phyloP scores from a whole-genome alignment of 2,797 vertebrate species.

The Ataeniobius toweri region DNA sequence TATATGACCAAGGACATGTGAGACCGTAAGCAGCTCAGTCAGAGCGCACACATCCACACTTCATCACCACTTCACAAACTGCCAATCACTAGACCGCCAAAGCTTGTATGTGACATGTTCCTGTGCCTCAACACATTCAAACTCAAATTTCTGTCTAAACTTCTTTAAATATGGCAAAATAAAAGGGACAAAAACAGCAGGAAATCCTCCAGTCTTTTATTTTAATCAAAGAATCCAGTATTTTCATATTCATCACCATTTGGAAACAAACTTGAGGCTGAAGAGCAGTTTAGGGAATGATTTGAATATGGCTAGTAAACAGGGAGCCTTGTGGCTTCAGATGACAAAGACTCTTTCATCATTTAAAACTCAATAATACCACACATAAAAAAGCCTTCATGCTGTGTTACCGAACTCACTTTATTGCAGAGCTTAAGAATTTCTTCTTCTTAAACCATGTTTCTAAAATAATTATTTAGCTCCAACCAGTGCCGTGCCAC shows the following conservation, averaged over 20 bases:
- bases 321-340: neutral
- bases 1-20: constrained; percentile 29
- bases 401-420: neutral
- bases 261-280: neutral
- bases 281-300: neutral
- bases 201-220: neutral
- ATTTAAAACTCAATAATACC: neutral
- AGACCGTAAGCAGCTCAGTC: constrained; percentile 12
- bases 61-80: neutral
- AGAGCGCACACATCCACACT: neutral
- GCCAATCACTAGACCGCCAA: neutral
- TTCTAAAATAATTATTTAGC: neutral
- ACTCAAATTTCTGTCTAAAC: neutral
- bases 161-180: neutral
- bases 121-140: neutral
- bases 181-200: neutral
- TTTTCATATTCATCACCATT: neutral
- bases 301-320: neutral
- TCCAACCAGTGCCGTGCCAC: neutral
- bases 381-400: neutral
- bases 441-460: neutral
- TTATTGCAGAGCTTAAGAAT: neutral
- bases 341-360: neutral
- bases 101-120: neutral
- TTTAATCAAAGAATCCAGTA: neutral